Base-by-base conservation (phyloP, 1,140 invertebrate genomes). In the Cheumatopsyche charites region DNA sequence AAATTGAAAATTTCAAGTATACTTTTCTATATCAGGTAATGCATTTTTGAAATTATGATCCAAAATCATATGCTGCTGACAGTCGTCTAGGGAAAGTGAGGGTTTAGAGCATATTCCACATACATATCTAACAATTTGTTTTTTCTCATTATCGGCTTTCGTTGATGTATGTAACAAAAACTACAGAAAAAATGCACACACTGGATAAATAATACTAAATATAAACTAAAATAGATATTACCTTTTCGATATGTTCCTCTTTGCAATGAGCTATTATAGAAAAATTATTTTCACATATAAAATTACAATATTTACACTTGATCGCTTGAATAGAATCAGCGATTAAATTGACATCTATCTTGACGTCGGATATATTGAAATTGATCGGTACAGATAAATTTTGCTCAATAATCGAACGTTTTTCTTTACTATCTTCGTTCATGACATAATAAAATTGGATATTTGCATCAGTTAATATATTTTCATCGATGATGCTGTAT, bases 11-110 rank as follows among this genome's bases (percentile, higher is more conserved):
- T 1, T 17, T 17, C 5, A 23, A 42, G 25, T 17, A 63, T 63
- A 15, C 15, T 7, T 63, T 23, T 36, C 26, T 2, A 41, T 19
- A 12, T 21, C 43, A 17, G 42, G 45, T 43, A 25, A 47, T 21
- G 12, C 41, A 43, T n/a, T 47, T 47, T 66, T 42, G 43, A 66
- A 72, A 41, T 72, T 49, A 52, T 72, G 71, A 29, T 61, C 63
- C n/a, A 67, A n/a, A 25, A 72, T 72, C 71, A 72, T 72, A 62
- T 72, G 71, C 13, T 67, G 21, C 13, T 63, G 63, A 29, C 71
- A 72, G 9, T 25, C 71, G n/a, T 72, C 23, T 1, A 72, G 12
- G 11, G 71, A 61, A 2, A 63, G 36, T 17, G 68, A 58, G 1
- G 21, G 23, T 23, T 25, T 65, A 0, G 71, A 67, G 25, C 71